Base-by-base conservation (phyloP, 2,888 invertebrate genomes). In the Agonum fuliginosum region DNA sequence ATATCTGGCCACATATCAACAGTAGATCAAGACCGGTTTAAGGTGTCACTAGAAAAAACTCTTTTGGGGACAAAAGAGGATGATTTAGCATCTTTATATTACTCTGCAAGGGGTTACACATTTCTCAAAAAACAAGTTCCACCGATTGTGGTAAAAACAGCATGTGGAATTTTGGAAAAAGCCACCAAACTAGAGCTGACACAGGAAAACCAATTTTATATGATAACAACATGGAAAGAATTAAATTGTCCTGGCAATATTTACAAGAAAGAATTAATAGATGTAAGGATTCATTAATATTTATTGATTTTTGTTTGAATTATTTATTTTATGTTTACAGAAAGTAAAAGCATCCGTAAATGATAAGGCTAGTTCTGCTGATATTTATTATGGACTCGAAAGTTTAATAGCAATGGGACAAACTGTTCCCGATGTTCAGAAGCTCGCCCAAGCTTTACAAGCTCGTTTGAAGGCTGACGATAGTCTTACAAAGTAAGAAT, bases 401-500 rank as follows among this genome's bases (percentile, higher is more conserved):
- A 89, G 94, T 0, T 86, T 95, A 69, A 91, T 91, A 80, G 90
- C 91, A 27, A 84, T 96, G 0, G 93, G 93, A 0, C 91, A 93
- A 80, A 87, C 90, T 2, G 84, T 93, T 46, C 87, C 90, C 78
- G 92, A 92, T 82, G 90, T 90, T 51, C 89, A 90, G 20, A 95
- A 94, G 85, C 88, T 94, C 19, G 88, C 92, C 0, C 93, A 94
- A 85, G 91, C 92, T 80, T 87, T 97, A 34, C 91, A 94, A 83
- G 91, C 92, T 78, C 88, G 93, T 79, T 86, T 97, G 79, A 97
- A 96, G 85, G 94, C 94, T 82, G 97, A 97, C 87, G 96, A 96
- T 83, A 92, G 93, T 79, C 88, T 93, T 17, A 88, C 89, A 48
- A 93, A 91, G 93, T 93, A 85, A 88, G 88, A 86, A 69, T 78